phyloP scores from a whole-genome alignment of 2,113 vertebrate species.

The Lamprologus lemairii region DNA sequence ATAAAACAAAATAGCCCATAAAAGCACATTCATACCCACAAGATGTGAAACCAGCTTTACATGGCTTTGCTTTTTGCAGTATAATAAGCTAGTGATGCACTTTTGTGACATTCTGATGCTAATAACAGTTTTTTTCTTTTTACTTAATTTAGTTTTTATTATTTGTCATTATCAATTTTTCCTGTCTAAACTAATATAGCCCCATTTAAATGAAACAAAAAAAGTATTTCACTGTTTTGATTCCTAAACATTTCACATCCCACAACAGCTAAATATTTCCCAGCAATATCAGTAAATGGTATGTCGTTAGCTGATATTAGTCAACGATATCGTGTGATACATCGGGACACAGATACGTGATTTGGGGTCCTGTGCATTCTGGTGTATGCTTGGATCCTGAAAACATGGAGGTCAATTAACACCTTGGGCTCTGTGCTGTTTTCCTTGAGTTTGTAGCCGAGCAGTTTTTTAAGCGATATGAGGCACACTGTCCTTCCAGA shows the following conservation, averaged over 20 bases:
- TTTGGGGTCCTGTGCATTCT: background rate
- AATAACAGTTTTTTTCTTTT: background rate
- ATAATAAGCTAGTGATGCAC: background rate
- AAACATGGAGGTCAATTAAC: background rate
- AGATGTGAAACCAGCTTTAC: rapidly evolving
- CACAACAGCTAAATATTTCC: background rate
- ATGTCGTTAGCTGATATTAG: background rate
- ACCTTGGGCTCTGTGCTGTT: background rate
- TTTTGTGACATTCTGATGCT: background rate
- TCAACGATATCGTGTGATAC: background rate
- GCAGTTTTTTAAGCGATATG: background rate
- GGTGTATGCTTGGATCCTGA: background rate
- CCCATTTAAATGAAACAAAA: background rate
- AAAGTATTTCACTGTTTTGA: background rate
- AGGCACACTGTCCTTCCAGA: background rate
- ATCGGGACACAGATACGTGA: background rate
- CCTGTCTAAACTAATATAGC: rapidly evolving
- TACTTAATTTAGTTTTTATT: background rate
- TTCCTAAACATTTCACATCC: background rate
- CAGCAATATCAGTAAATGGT: background rate
- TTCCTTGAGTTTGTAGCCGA: background rate
- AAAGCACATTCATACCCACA: background rate
- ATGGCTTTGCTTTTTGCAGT: rapidly evolving
- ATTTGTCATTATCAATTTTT: rapidly evolving
- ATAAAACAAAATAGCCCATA: background rate